Evolutionary conservation across 2,113 vertebrate species (phyloP).

Genomic region (Toxostoma redivivum): DNA sequence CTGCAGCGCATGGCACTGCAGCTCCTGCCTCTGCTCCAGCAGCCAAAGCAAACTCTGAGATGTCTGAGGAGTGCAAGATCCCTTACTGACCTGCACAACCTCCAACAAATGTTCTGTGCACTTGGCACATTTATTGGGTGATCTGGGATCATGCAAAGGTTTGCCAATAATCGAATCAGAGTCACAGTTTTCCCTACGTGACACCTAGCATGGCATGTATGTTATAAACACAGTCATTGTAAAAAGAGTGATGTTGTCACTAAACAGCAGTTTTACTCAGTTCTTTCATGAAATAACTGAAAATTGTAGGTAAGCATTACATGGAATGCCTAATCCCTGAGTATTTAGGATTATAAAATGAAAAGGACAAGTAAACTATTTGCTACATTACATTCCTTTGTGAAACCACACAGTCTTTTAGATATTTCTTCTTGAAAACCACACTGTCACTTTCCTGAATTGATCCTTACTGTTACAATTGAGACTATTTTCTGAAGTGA

Average conservation of each 20-base stretch:
- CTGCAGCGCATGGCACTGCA: accelerated
- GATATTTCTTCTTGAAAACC: neutral
- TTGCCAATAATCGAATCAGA: neutral
- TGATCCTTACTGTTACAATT: neutral
- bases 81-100: neutral
- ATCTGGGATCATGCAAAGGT: neutral
- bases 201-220: neutral
- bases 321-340: neutral
- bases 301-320: neutral
- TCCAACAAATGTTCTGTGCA: neutral
- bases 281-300: neutral
- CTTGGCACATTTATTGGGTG: neutral
- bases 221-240: neutral
- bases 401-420: neutral
- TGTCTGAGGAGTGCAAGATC: accelerated
- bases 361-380: neutral
- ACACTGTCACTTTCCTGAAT: neutral
- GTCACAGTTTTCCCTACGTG: neutral
- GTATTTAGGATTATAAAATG: neutral
- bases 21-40: neutral
- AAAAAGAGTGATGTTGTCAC: neutral
- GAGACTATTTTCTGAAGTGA: conserved; percentile 7
- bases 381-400: neutral
- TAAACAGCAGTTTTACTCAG: neutral
- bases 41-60: neutral